These are phyloP conservation scores for Busseola fusca DNA, from an alignment of 2,888 invertebrate genomes.

Conservation along the genomic window DNA sequence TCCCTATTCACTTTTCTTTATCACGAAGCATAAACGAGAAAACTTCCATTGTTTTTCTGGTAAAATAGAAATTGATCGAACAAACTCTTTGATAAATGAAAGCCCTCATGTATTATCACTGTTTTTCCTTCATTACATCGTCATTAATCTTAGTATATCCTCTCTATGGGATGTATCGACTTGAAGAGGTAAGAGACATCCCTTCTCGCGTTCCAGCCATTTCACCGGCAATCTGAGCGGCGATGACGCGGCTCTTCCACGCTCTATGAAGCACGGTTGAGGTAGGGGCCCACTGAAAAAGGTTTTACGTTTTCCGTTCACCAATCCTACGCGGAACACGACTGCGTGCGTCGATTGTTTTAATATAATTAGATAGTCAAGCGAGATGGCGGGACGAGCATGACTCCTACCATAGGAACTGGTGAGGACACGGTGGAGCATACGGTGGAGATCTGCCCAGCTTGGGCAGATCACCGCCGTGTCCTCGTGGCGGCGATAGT, in stretches of 20 bases:
- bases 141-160: conserved; percentile 39
- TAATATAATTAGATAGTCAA: neutral
- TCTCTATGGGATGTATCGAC: conserved; percentile 55
- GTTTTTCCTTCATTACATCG: conserved; percentile 45
- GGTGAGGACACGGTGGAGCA: no score
- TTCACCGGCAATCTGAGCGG: conserved; percentile 76
- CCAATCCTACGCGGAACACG: neutral
- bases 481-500: no score
- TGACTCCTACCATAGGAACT: no score
- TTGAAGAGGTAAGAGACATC: conserved; percentile 54
- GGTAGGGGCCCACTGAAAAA: conserved; percentile 54
- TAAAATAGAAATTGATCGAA: neutral
- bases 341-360: neutral
- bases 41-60: neutral
- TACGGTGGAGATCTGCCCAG: no score
- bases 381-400: no score
- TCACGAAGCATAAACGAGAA: neutral
- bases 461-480: no score
- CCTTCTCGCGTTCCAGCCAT: conserved; percentile 63
- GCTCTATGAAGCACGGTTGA: conserved; percentile 70
- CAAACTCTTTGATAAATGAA: conserved; percentile 19
- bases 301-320: neutral
- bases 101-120: conserved; percentile 33
- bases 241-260: conserved; percentile 78
- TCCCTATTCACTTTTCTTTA: neutral